phyloP scores from a whole-genome alignment of 1,140 invertebrate species.

The Drosophila azteca region DNA sequence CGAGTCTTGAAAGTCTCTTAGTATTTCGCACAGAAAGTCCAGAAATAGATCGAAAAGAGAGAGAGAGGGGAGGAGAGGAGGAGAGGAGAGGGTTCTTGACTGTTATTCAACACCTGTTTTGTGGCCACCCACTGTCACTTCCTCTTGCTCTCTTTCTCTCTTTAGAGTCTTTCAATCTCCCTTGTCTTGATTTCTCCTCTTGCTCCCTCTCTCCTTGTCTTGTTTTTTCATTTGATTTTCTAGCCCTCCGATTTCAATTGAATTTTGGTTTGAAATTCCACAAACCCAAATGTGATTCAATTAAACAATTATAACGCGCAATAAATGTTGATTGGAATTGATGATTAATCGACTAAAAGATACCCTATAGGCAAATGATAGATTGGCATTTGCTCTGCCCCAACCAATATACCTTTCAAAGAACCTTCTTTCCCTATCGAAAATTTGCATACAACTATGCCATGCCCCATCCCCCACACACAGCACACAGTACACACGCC shows the following conservation, averaged over 20 bases:
- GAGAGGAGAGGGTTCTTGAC: no score
- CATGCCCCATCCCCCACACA: slow-evolving; percentile 1
- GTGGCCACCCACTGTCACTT: background rate
- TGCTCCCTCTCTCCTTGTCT: no score
- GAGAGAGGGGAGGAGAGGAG: no score
- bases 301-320: slow-evolving; percentile 45
- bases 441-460: slow-evolving; percentile 43
- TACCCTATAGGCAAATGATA: slow-evolving; percentile 10
- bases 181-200: no score
- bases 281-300: slow-evolving; percentile 38
- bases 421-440: background rate
- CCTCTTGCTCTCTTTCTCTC: no score
- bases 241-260: slow-evolving; percentile 33
- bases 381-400: no score
- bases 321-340: background rate
- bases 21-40: background rate
- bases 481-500: slow-evolving; percentile 7
- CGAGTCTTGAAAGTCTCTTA: slow-evolving; percentile 21
- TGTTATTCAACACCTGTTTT: slow-evolving; percentile 30
- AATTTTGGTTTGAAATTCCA: slow-evolving; percentile 37
- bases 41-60: slow-evolving; percentile 14
- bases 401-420: slow-evolving; percentile 3
- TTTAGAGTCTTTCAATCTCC: no score
- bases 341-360: background rate
- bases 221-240: slow-evolving; percentile 13